phyloP scores from a whole-genome alignment of 2,888 invertebrate genomes.

The Deilephila elpenor region DNA sequence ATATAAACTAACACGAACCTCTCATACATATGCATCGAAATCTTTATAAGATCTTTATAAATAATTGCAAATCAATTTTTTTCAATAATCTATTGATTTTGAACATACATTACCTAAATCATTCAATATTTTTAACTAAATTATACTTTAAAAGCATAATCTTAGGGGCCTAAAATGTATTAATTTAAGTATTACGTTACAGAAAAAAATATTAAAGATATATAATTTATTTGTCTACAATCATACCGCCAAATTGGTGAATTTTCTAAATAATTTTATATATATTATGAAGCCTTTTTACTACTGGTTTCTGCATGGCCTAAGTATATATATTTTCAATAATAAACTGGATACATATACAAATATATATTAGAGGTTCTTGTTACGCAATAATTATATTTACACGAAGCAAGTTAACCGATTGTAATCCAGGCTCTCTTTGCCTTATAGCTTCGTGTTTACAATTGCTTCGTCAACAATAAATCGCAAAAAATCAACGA shows the following conservation, averaged over 20 bases:
- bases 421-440: not conserved
- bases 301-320: not conserved
- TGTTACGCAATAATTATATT: conserved; percentile 27
- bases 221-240: not conserved
- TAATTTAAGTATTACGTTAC: not conserved
- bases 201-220: not conserved
- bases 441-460: not conserved
- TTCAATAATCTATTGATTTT: not conserved
- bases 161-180: not conserved
- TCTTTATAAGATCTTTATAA: not conserved
- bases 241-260: not conserved
- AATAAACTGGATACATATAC: no score
- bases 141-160: conserved; percentile 9
- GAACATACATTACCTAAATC: not conserved
- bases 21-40: conserved; percentile 30
- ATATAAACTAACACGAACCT: conserved; percentile 36
- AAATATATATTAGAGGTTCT: conserved; percentile 24
- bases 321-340: no score
- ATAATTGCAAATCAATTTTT: not conserved
- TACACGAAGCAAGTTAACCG: conserved; percentile 19
- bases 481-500: conserved; percentile 37
- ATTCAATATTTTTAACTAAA: not conserved
- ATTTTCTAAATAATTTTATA: not conserved
- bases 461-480: conserved; percentile 34
- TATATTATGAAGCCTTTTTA: not conserved